Base-by-base conservation (phyloP, 64 coral and sea anemone species). In the Montipora foliosa region DNA sequence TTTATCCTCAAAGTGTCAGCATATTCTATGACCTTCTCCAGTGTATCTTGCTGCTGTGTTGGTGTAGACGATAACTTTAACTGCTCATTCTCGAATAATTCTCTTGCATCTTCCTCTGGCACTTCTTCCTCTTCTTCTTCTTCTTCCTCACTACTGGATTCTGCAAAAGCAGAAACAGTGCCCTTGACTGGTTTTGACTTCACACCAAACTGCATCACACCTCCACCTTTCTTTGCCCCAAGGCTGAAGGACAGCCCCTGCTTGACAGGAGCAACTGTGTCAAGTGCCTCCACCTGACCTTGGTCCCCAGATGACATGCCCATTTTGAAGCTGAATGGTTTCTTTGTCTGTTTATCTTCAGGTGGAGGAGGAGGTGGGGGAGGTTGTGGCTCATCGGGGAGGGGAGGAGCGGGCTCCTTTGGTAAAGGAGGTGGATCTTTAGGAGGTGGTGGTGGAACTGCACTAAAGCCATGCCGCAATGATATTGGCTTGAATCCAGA, bases 21-120 rank as follows among this genome's bases (percentile, higher is more conserved):
- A 92, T 97, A 97, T 71, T 97, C 95, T 15, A 97, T 97, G 71
- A 84, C 95, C 76, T 97, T 97, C 68, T 87, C 92, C 12, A 97
- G 89, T 13, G 94, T 75, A 52, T 97, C 95, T 74, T 97, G 82
- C 55, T 97, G 95, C 50, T 97, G 92, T 10, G 87, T 76, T 16
- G 75, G 69, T 24, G 88, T 89, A 4, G 95, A 97, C 11, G 92
- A 70, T 47, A 94, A 79, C 19, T 88, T 77, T 47, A 94, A 79
- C 19, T 88, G 75, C 44, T 94, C 95, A 53, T 92, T 89, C 22
- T 94, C 95, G 29, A 88, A 90, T 20, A 69, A 64, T 12, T 75
- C 69, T 79, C 71, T 82, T 67, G 69, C 55, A 22, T 89, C 86
- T 52, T 91, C 29, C 14, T 90, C 85, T 20, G 49, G 12, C 75